A percentile compares a stretch with the other conserved stretches of the same genome.
phyloP scores from a whole-genome alignment of 2,797 vertebrate genomes.

The Eremophila alpestris region DNA sequence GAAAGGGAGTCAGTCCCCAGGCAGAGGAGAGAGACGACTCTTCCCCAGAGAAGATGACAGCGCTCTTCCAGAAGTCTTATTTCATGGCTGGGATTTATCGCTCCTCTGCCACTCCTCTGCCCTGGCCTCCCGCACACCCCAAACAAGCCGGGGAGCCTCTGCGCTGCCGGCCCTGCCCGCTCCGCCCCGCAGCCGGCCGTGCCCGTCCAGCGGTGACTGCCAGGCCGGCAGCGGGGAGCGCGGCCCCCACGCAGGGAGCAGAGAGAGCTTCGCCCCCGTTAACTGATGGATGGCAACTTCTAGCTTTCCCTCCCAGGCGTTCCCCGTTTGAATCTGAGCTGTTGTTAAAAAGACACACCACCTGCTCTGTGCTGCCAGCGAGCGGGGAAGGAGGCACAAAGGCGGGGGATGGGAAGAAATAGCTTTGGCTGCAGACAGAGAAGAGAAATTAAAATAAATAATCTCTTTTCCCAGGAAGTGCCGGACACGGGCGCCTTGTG shows the following conservation, averaged over 20 bases:
- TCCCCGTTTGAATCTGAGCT: background rate
- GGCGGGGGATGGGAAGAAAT: background rate
- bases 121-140: background rate
- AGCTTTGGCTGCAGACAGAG: background rate
- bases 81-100: background rate
- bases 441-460: conserved; percentile 19
- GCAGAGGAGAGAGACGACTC: background rate
- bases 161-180: background rate
- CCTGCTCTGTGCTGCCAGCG: conserved; percentile 38
- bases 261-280: background rate
- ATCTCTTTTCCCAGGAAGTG: background rate
- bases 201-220: background rate
- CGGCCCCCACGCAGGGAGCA: background rate
- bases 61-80: background rate
- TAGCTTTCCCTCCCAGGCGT: background rate
- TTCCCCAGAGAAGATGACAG: background rate
- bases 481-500: background rate
- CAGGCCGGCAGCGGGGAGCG: background rate
- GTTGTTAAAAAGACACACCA: conserved; percentile 30
- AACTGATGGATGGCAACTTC: background rate
- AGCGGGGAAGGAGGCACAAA: background rate
- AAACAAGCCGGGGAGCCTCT: background rate
- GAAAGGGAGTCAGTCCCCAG: background rate
- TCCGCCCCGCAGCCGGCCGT: background rate
- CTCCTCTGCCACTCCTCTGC: background rate